A percentile compares a stretch with the other conserved stretches of the same genome.
These are phyloP conservation scores for Zele albiditarsus DNA, from an alignment of 2,888 invertebrate species.

Conservation along the genomic window DNA sequence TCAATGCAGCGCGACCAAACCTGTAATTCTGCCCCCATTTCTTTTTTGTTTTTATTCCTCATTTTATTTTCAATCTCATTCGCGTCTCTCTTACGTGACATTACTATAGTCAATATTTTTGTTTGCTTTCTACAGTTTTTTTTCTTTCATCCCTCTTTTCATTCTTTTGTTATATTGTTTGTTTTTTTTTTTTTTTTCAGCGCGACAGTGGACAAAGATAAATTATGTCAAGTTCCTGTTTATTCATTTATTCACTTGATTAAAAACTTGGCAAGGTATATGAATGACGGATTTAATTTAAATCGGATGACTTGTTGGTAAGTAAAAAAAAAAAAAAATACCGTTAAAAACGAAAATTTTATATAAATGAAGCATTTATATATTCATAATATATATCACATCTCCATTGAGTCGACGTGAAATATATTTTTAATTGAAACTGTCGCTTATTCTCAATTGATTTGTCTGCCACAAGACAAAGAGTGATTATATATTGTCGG, in stretches of 20 bases:
- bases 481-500: conserved; percentile 23
- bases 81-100: neutral
- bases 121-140: neutral
- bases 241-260: neutral
- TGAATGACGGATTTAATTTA: neutral
- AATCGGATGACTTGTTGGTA: neutral
- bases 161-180: neutral
- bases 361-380: neutral
- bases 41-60: neutral
- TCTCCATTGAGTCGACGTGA: neutral
- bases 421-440: conserved; percentile 15
- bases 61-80: neutral
- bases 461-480: conserved; percentile 21
- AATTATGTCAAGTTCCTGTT: neutral
- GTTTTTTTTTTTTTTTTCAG: neutral
- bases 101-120: neutral
- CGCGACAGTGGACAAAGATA: neutral
- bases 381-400: neutral
- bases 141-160: neutral
- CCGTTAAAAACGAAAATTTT: neutral
- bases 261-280: neutral
- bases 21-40: conserved; percentile 6
- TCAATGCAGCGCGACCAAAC: neutral
- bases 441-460: conserved; percentile 19
- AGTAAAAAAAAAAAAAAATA: neutral